Percentiles rank a stretch among this genome's conserved stretches.
Conservation (phyloP, 2,888 invertebrate genomes). For the Parelbella ahira region DNA sequence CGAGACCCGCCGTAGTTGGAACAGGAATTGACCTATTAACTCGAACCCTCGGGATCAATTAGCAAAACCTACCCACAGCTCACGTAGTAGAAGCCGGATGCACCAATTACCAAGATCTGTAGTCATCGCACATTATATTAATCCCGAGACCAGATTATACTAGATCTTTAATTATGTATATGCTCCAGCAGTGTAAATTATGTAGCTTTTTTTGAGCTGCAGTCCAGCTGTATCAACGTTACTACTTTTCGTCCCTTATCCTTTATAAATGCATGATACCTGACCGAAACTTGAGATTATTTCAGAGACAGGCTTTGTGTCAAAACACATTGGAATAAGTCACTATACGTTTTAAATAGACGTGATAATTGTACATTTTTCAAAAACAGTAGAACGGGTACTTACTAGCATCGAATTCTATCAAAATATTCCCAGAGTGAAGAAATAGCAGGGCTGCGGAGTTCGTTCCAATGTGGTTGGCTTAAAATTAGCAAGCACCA, state of each 20-base stretch:
- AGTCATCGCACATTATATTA: neutral
- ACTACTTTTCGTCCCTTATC: too few species aligned
- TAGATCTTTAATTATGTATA: too few species aligned
- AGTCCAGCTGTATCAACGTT: too few species aligned
- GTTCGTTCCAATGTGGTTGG: conserved; percentile 4
- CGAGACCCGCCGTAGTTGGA: conserved; percentile 6
- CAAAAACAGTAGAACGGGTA: too few species aligned
- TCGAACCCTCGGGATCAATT: conserved; percentile 16
- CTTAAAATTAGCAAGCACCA: conserved; percentile 19
- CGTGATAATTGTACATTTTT: too few species aligned
- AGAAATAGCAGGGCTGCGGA: neutral
- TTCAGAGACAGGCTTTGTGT: too few species aligned
- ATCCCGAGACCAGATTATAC: too few species aligned
- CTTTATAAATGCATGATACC: too few species aligned
- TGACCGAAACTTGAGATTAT: too few species aligned
- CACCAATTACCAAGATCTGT: conserved; percentile 2
- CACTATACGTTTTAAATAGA: too few species aligned
- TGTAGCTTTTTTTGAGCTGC: too few species aligned
- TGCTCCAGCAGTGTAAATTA: neutral
- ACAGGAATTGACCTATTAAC: conserved; percentile 16
- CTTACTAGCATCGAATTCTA: neutral
- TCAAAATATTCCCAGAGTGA: conserved; percentile 3
- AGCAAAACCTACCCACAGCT: conserved; percentile 9
- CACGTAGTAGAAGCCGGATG: neutral
- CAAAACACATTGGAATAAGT: too few species aligned